Evolutionary conservation across 2,888 invertebrate genomes (phyloP).

Genomic region (Drosophila quinaria): DNA sequence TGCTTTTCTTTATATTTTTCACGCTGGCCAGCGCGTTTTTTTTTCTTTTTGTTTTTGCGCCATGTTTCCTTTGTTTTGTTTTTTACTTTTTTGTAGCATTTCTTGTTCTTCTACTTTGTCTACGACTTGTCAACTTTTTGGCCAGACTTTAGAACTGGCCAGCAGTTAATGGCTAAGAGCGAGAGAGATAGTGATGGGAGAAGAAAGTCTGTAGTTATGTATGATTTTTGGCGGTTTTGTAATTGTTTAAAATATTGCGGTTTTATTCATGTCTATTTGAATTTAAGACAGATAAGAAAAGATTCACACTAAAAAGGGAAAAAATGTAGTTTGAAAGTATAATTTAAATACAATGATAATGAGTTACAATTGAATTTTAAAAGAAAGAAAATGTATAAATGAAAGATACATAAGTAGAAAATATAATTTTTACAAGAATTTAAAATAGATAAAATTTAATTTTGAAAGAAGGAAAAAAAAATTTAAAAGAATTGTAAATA

Average conservation of each 20-base stretch:
- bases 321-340: too few relatives aligned
- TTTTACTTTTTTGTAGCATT: slow-evolving; percentile 20
- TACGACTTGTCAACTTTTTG: slow-evolving; percentile 71
- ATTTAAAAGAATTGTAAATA: background rate
- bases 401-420: too few relatives aligned
- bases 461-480: background rate
- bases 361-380: too few relatives aligned
- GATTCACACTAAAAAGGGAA: too few relatives aligned
- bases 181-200: background rate
- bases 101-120: slow-evolving; percentile 54
- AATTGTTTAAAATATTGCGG: slow-evolving; percentile 45
- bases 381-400: too few relatives aligned
- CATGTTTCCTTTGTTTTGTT: slow-evolving; percentile 17
- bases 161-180: slow-evolving; percentile 37
- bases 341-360: too few relatives aligned
- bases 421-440: too few relatives aligned
- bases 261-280: slow-evolving; percentile 16
- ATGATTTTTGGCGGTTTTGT: slow-evolving; percentile 20
- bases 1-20: slow-evolving; percentile 30
- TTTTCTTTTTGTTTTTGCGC: slow-evolving; percentile 60
- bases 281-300: background rate
- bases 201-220: slow-evolving; percentile 38
- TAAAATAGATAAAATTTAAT: too few relatives aligned
- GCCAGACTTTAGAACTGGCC: slow-evolving; percentile 63
- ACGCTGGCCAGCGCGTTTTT: slow-evolving; percentile 38